Evolutionary conservation across 2,113 vertebrate species (phyloP).

Genomic region (Pterocles orientalis): DNA sequence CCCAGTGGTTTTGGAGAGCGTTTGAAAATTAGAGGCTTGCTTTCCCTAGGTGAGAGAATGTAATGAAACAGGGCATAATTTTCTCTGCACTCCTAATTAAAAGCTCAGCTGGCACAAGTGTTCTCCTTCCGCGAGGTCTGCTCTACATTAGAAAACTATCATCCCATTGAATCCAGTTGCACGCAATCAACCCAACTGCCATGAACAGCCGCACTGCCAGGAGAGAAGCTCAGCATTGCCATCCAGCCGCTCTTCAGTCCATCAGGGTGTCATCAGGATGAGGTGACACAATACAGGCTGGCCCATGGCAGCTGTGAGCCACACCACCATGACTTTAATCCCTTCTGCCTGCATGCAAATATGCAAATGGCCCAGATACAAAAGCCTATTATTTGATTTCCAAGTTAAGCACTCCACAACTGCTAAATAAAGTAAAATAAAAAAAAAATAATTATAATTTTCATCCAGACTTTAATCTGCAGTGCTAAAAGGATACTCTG

Average conservation of each 20-base stretch:
- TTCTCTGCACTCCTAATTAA: slow-evolving; percentile 27
- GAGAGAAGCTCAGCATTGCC: not conserved
- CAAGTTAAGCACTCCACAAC: not conserved
- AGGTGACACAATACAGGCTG: not conserved
- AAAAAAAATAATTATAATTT: not conserved
- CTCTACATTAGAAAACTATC: not conserved
- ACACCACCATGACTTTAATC: not conserved
- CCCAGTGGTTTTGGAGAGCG: not conserved
- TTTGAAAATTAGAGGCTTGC: not conserved
- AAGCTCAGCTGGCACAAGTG: slow-evolving; percentile 28
- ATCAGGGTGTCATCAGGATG: rapidly evolving
- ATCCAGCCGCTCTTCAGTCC: not conserved
- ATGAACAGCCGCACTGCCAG: not conserved
- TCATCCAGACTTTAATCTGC: not conserved
- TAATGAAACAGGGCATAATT: slow-evolving; percentile 9
- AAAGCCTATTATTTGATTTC: not conserved
- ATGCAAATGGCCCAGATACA: not conserved
- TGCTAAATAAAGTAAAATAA: not conserved
- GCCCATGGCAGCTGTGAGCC: not conserved
- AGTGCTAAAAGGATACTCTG: not conserved
- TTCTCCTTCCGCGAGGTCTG: not conserved
- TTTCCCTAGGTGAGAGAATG: not conserved
- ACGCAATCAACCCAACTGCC: not conserved
- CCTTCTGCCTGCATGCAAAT: not conserved
- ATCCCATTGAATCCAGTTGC: not conserved